Conservation (phyloP, 2,113 vertebrate species). For the Eolophus roseicapilla region DNA sequence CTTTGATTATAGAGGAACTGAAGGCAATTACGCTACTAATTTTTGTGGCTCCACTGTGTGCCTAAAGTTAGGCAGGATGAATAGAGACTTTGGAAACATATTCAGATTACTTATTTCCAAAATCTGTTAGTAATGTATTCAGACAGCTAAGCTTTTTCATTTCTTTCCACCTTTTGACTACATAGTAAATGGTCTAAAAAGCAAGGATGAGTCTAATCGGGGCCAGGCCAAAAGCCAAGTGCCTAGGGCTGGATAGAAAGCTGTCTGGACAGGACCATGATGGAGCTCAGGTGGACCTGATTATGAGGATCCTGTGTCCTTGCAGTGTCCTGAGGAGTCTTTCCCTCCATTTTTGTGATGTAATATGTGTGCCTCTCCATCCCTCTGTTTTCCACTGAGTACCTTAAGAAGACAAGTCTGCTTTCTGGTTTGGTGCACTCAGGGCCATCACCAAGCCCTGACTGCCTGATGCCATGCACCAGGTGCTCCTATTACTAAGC, state of each 20-base stretch:
- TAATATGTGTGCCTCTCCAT: background rate
- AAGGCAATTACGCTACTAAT: constrained; percentile 3
- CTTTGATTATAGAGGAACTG: background rate
- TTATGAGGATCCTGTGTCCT: background rate
- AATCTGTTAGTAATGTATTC: background rate
- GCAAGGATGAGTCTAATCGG: background rate
- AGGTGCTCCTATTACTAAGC: background rate
- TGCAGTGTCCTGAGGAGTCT: background rate
- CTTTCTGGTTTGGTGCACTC: background rate
- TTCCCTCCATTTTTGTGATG: background rate
- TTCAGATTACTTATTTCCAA: background rate
- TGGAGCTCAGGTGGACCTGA: background rate
- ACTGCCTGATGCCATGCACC: background rate
- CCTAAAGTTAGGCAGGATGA: background rate
- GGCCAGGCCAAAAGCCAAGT: background rate
- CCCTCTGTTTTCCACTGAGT: background rate
- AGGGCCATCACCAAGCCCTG: background rate
- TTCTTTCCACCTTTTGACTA: background rate
- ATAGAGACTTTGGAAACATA: background rate
- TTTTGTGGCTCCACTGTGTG: background rate
- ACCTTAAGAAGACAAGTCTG: background rate
- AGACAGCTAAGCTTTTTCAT: background rate
- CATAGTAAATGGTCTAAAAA: background rate
- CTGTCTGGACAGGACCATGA: background rate
- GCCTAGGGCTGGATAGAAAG: background rate